Evolutionary conservation across 2,888 invertebrate species (phyloP), one percentile per base, ranked within the genome.

Genomic region (Ditula angustiorana): DNA sequence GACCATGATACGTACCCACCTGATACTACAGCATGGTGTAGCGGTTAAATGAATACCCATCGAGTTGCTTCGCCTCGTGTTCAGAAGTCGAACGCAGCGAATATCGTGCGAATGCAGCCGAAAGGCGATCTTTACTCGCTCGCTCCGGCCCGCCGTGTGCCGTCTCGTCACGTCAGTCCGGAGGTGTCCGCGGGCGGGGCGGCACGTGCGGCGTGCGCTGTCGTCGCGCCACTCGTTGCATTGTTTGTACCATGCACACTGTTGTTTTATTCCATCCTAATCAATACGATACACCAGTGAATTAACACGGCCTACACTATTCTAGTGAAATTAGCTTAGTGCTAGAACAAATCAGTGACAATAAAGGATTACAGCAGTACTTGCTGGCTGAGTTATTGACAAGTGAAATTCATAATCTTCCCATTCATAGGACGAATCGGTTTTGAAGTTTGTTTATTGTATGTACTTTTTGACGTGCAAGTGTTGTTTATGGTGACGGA

Each of bases 181-280:
- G 85, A 85, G 84, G 85, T 79, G 87, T 79, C 90, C 90, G 88
- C 91, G 88, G 90, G 91, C 90, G 91, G 89, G 90, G 92, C 91
- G 91, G 90, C 90, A 89, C 90, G 90, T 84, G 82, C 82, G 79
- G 88, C 88, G 92, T 67, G 67, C 69, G 69, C 69, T 60, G 66
- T 66, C 69, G 61, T 64, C 90, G 80, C 89, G 92, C 92, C 90
- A 91, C 90, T 90, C 92, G 83, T 79, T 86, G 80, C 77, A 87
- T 90, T 91, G 88, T 92, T 89, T 87, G 90, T 85, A 68, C 76
- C 75, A 83, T 85, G 75, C 79, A 79, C 82, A 82, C 82, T 85
- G 85, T 88, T 88, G 88, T 89, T 88, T 82, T 79, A 89, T 81
- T 84, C 81, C 81, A 86, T 86, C 82, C 86, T 76, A 88, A 91